Percentiles rank a stretch among this genome's conserved stretches.
Conservation (phyloP, 2,888 invertebrate species). For the Orthosia incerta region DNA sequence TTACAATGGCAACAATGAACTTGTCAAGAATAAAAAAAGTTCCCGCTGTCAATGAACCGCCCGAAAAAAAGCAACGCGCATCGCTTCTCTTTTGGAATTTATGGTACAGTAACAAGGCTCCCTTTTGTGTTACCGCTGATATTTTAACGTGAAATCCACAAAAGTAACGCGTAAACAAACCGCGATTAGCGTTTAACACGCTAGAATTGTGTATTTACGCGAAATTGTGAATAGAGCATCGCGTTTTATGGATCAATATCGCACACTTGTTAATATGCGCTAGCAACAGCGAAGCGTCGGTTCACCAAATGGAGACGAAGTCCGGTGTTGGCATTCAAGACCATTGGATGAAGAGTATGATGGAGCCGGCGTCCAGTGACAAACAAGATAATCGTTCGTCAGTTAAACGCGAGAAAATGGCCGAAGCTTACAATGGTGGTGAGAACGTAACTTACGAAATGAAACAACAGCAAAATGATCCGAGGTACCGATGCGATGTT, state of each 20-base stretch:
- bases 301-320: slow-evolving; percentile 85
- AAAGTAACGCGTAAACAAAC: slow-evolving; percentile 87
- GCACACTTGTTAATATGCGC: slow-evolving; percentile 74
- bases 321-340: slow-evolving; percentile 85
- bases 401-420: slow-evolving; percentile 89
- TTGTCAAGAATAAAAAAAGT: slow-evolving; percentile 83
- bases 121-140: slow-evolving; percentile 86
- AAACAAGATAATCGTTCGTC: slow-evolving; percentile 81
- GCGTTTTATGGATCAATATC: slow-evolving; percentile 85
- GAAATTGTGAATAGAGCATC: slow-evolving; percentile 71
- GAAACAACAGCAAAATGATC: slow-evolving; percentile 79
- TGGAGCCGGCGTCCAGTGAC: slow-evolving; percentile 87
- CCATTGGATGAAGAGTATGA: slow-evolving; percentile 89
- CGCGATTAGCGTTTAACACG: slow-evolving; percentile 76
- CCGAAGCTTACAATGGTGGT: slow-evolving; percentile 83
- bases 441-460: slow-evolving; percentile 83
- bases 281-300: slow-evolving; percentile 72
- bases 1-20: slow-evolving; percentile 74
- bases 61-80: slow-evolving; percentile 88
- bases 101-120: slow-evolving; percentile 91
- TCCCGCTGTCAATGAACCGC: slow-evolving; percentile 86
- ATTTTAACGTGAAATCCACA: slow-evolving; percentile 82
- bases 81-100: slow-evolving; percentile 91
- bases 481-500: slow-evolving; percentile 84
- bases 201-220: slow-evolving; percentile 70